Conservation (phyloP, 1,140 invertebrate species). For the Camponotus floridanus region DNA sequence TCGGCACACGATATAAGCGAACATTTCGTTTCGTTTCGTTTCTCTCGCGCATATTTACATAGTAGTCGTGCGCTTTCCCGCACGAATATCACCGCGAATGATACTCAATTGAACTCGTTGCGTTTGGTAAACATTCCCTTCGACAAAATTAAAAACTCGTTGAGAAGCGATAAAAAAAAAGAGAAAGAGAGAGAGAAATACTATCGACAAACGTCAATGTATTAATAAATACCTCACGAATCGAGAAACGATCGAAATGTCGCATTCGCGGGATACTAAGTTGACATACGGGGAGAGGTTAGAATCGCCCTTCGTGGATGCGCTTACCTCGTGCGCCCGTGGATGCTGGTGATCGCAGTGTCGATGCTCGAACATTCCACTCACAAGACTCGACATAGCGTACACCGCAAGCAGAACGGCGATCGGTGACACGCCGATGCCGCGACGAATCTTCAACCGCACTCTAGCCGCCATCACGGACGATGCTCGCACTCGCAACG, state of each 20-base stretch:
- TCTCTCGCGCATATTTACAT: too few relatives aligned
- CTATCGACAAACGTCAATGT: background rate
- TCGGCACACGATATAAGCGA: background rate
- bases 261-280: background rate
- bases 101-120: background rate
- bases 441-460: slow-evolving; percentile 85
- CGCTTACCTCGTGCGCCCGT: slow-evolving; percentile 86
- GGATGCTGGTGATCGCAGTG: slow-evolving; percentile 87
- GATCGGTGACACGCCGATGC: slow-evolving; percentile 78
- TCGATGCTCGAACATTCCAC: slow-evolving; percentile 84
- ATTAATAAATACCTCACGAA: background rate
- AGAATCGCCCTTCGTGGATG: slow-evolving; percentile 33
- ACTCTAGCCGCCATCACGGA: slow-evolving; percentile 83
- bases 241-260: background rate
- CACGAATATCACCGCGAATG: background rate
- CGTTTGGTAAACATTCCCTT: background rate
- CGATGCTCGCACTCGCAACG: slow-evolving; percentile 75
- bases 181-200: background rate
- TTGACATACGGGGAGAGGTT: slow-evolving; percentile 35
- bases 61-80: background rate
- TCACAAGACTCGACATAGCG: slow-evolving; percentile 79
- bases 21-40: background rate
- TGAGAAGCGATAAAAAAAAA: background rate
- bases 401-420: slow-evolving; percentile 80
- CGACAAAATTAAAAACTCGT: background rate